Evolutionary conservation across 2,113 vertebrate species (phyloP), one percentile per base, ranked within the genome.

Genomic region (Vulpes lagopus): DNA sequence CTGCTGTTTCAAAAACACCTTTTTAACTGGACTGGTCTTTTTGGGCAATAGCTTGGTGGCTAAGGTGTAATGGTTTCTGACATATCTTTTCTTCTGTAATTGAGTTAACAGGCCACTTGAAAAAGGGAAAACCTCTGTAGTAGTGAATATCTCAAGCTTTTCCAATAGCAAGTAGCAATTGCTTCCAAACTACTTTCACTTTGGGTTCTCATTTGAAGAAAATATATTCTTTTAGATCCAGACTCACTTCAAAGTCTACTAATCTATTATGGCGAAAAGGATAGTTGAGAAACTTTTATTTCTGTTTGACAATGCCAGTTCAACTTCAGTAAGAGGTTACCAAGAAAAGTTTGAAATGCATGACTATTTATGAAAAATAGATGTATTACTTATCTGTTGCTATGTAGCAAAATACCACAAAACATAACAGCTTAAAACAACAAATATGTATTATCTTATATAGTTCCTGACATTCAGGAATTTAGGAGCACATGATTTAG

Each of bases 171-270:
- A 17, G 22, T 20, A 95, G 38, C 43, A 80, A 2, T 80, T 74
- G 73, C 11, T 22, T 86, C 64, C 55, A 79, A 43, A 78, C 57
- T 38, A 7, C 20, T 55, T 83, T 67, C 14, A 23, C 62, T 97
- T 85, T 91, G n/a, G 43, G 3, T 65, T 97, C 51, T 74, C 57
- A 49, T 73, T 71, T 67, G 67, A 89, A 91, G 78, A 74, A 90
- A 97, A 91, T 74, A 11, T 43, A n/a, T 92, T 92, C 25, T 88
- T 95, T 73, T 86, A 94, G 20, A 32, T 79, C 25, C 60, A 80
- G 8, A 19, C 59, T 8, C 4, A 51, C n/a, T 38, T 73, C 27
- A 57, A 22, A 79, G 32, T 51, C 11, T 32, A 38, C 76, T 73
- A 30, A 85, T 51, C 27, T 78, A 53, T 78, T 92, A 14, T 4